Conservation (phyloP, 2,888 invertebrate genomes). For the Hedychridium roseum region DNA sequence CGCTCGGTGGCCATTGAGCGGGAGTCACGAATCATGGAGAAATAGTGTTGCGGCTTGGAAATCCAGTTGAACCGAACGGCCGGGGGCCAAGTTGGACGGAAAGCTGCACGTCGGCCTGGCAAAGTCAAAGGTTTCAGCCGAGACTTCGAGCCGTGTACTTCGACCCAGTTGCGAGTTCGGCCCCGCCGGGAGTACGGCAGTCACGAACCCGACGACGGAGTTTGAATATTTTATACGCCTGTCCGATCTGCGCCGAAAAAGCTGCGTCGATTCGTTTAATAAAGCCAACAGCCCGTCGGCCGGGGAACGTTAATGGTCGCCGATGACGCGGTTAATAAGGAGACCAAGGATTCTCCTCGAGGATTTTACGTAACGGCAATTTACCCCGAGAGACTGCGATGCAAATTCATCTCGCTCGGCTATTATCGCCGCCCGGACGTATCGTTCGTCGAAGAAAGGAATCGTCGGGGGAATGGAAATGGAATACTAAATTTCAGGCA, state of each 20-base stretch:
- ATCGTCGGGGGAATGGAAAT: slow-evolving; percentile 30
- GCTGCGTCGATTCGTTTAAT: slow-evolving; percentile 24
- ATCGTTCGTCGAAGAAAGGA: no score
- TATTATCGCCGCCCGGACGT: no score
- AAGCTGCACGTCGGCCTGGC: slow-evolving; percentile 26
- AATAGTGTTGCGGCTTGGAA: slow-evolving; percentile 24
- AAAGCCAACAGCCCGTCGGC: neutral
- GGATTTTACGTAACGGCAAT: no score
- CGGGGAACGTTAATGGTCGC: no score
- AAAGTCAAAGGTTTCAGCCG: slow-evolving; percentile 21
- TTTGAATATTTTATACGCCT: slow-evolving; percentile 38
- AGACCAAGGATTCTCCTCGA: no score
- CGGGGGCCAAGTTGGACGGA: slow-evolving; percentile 32
- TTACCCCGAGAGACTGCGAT: no score
- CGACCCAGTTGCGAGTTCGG: slow-evolving; percentile 34
- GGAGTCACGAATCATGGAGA: no score
- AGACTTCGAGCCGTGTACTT: slow-evolving; percentile 28
- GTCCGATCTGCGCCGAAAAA: slow-evolving; percentile 23
- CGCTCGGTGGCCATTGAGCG: no score
- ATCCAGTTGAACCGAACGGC: slow-evolving; percentile 27
- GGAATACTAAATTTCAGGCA: slow-evolving; percentile 20
- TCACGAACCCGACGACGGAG: slow-evolving; percentile 33
- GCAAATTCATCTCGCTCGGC: no score
- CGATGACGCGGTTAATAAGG: no score
- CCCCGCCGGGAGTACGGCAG: slow-evolving; percentile 18